A percentile compares a stretch with the other conserved stretches of the same genome.
These are phyloP conservation scores for Hydraecia micacea DNA, from an alignment of 2,888 invertebrate genomes.

Conservation along the genomic window DNA sequence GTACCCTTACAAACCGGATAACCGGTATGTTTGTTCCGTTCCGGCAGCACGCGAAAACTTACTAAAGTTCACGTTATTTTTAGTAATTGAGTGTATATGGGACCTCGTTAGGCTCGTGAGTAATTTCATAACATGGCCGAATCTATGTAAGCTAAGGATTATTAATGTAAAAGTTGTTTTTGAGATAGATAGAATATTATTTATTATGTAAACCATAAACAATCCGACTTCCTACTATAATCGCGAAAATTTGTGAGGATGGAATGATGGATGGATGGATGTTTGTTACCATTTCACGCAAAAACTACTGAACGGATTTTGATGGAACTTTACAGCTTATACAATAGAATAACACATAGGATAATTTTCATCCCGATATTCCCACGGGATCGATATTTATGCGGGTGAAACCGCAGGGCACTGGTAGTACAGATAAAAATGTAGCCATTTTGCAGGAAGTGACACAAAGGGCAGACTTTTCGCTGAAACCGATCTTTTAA, in stretches of 20 bases:
- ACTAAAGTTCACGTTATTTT: constrained; percentile 4
- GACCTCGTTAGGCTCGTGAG: not conserved
- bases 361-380: too few species aligned
- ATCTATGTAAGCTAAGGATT: not conserved
- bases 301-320: not conserved
- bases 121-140: not conserved
- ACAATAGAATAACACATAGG: too few species aligned
- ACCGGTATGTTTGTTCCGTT: not conserved
- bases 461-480: too few species aligned
- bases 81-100: constrained; percentile 13
- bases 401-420: too few species aligned
- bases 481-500: too few species aligned
- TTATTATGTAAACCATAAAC: too few species aligned
- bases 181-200: too few species aligned
- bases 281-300: not conserved
- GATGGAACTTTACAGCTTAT: too few species aligned
- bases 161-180: not conserved
- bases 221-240: not conserved
- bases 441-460: too few species aligned
- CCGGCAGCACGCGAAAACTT: constrained; percentile 23
- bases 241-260: not conserved
- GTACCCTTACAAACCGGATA: constrained; percentile 22
- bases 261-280: not conserved
- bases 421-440: too few species aligned
- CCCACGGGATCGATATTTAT: too few species aligned